Evolutionary conservation across 2,888 invertebrate genomes (phyloP), one percentile per base, ranked within the genome.

Genomic region (Griposia aprilina): DNA sequence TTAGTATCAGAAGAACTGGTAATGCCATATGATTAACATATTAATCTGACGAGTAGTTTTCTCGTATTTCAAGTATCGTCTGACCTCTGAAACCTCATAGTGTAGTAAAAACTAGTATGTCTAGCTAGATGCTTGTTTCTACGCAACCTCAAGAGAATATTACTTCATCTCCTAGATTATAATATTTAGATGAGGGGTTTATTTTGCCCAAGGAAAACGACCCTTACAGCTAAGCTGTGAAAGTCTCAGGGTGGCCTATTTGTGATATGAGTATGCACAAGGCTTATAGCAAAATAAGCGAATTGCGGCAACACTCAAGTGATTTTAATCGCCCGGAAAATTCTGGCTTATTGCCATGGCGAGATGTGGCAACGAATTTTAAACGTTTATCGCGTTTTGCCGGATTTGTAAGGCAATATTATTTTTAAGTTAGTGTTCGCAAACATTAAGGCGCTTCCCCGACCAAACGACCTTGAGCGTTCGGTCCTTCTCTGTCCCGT

Each of bases 321-420:
- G 84, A 67, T 81, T 86, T 83, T 76, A 84, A 86, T 80, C 76
- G 75, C 48, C 67, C 75, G 80, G 78, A 80, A 84, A 78, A 80
- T 86, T 84, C 68, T 87, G 87, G 87, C 87, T 77, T 84, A 72
- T 77, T 87, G 88, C 87, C 87, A 88, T 76, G 55, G 48, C 30
- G 72, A 70, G 83, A 69, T 74, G 79, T 83, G 83, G 76, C 63
- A 79, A 79, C 67, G 87, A 76, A 83, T 83, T 84, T 84, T 68
- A 86, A 84, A 78, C 79, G 76, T 70, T 76, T 76, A 86, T 76
- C 75, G 75, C 75, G 48, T 67, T 78, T 13, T 57, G 73, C 69
- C 72, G 70, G 69, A 76, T 76, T 83, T 83, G 75, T 50, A 52
- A 63, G 65, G 70, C 67, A 65, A 74, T 83, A 76, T 76, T 76